Evolutionary conservation across 2,113 vertebrate genomes (phyloP).

Genomic region (Lutjanus erythropterus): DNA sequence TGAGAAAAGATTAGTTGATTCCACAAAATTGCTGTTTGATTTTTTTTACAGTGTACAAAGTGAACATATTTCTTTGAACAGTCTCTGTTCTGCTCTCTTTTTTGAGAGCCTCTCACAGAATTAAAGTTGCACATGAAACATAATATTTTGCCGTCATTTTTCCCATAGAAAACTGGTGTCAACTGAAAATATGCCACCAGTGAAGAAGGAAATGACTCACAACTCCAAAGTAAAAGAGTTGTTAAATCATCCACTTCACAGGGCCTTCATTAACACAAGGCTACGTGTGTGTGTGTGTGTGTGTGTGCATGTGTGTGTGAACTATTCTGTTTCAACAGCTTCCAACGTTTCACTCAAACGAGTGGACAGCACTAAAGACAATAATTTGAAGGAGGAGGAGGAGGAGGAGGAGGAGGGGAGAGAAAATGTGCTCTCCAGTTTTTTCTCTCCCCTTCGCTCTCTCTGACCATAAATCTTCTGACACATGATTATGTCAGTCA

Average conservation of each 20-base stretch:
- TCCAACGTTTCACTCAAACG: slow-evolving; percentile 72
- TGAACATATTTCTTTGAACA: background rate
- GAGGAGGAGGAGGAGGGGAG: slow-evolving; percentile 60
- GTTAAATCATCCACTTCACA: slow-evolving; percentile 52
- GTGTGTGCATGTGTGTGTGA: slow-evolving; percentile 29
- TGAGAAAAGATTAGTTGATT: too few relatives aligned
- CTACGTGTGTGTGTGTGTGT: slow-evolving; percentile 5
- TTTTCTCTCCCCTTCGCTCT: slow-evolving; percentile 70
- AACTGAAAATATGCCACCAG: slow-evolving; percentile 23
- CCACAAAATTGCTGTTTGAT: too few relatives aligned
- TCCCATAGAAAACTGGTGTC: slow-evolving; percentile 21
- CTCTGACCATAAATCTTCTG: slow-evolving; percentile 85
- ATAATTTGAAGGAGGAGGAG: slow-evolving; percentile 78
- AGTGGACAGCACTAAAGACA: slow-evolving; percentile 78
- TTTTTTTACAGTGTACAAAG: too few relatives aligned
- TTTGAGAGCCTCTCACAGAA: background rate
- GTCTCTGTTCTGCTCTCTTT: background rate
- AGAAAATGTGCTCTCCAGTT: slow-evolving; percentile 74
- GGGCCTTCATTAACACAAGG: slow-evolving; percentile 49
- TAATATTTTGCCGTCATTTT: background rate
- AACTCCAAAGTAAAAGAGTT: slow-evolving; percentile 56
- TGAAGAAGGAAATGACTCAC: slow-evolving; percentile 54
- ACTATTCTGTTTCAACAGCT: slow-evolving; percentile 49
- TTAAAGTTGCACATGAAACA: background rate
- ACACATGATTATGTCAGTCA: slow-evolving; percentile 87